Evolutionary conservation across 1,140 invertebrate genomes (phyloP), one percentile per base, ranked within the genome.

Genomic region (Sycophaga agraensis): DNA sequence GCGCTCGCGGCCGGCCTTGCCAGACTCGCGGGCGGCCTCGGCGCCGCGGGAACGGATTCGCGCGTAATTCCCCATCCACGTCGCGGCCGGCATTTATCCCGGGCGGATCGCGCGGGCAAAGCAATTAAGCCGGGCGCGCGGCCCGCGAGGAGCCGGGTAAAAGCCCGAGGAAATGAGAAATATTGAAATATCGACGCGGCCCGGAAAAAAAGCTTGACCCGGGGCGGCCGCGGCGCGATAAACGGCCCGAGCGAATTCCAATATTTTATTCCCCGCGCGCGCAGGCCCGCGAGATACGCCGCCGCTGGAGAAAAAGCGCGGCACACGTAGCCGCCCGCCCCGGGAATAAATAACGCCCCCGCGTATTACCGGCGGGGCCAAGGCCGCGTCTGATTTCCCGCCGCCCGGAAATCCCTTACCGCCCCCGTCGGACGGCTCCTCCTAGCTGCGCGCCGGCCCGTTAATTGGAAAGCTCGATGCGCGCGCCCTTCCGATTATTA

Each of bases 201-300:
- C 0, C 3, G 0, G 61, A 53, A 62, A 66, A 60, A 68, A 68
- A 66, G 51, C 50, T 65, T 54, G 57, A 51, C 56, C 49, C 59
- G 55, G 16, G 35, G 46, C 9, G 43, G 21, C n/a, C 14, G 56
- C 31, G 57, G 39, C 11, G 66, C 68, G 69, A 71, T 71, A 71
- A 71, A 71, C 65, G 67, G 68, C 46, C n/a, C 51, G 16, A 55
- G 59, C 64, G 60, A 71, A 69, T 71, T 71, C 56, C 66, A 71
- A 69, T 69, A 69, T 71, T 71, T 69, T 55, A 62, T 62, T 62
- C 55, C 45, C 59, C 59, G 46, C n/a, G n/a, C n/a, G n/a, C n/a
- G n/a, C n/a, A n/a, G 48, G 5, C 12, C 34, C 50, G 17, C 50
- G 46, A 59, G 22, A 51, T 59, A 59, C 48, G 48, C 35, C 59